Evolutionary conservation across 2,888 invertebrate species (phyloP), one percentile per base, ranked within the genome.

Genomic region (Alcis repandata): DNA sequence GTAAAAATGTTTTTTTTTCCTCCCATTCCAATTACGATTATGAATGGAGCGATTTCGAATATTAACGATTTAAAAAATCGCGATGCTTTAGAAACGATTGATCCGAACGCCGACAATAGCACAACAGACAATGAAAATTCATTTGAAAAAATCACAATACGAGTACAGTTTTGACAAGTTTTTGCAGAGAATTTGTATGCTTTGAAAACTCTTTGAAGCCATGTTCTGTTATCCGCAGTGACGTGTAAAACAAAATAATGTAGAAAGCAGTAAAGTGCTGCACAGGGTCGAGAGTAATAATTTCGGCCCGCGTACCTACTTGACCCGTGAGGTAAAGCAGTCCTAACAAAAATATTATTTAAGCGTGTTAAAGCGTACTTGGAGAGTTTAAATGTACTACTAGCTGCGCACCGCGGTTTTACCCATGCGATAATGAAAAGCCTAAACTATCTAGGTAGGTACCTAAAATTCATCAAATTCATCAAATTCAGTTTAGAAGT

Each of bases 1-100:
- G 70, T 68, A 41, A 53, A 41, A 56, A 43, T 66, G 48, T 20
- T 59, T 57, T 61, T 60, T 56, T 38, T 59, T 63, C 65, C 46
- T 64, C 48, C 61, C 36, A 20, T 57, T 58, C 51, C 53, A 59
- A 66, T 68, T 63, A 68, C 53, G 40, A 57, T 51, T 49, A 40
- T 33, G 49, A 43, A 43, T 40, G 40, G 22, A 15, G 2, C n/a
- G n/a, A 52, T 63, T 51, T 22, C 38, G 27, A 62, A 62, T 38
- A 57, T 57, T 19, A 27, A 52, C 45, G n/a, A 32, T 41, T 33
- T 11, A 3, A 11, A 43, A 11, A 43, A 43, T n/a, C 27, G 27
- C 27, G 11, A 43, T n/a, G 15, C n/a, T 8, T 19, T 41, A 17
- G 17, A 20, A 20, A 43, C 10, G 0, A 20, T 43, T 43, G 9